These are phyloP conservation scores for Lepidurus apus DNA, from an alignment of 1,140 invertebrate species.

Conservation along the genomic window DNA sequence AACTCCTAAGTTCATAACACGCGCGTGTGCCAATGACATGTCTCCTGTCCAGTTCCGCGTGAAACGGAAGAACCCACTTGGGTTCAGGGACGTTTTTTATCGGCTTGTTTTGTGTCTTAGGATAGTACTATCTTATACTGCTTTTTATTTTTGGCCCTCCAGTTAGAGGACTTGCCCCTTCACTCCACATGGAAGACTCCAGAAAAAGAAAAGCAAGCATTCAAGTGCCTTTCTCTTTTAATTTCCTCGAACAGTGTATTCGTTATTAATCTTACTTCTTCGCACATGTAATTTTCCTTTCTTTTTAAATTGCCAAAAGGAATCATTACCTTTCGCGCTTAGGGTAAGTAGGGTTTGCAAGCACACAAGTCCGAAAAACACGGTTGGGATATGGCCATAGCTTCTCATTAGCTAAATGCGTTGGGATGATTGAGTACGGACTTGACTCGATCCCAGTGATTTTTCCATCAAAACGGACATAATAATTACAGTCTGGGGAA, in stretches of 20 bases:
- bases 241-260: neutral
- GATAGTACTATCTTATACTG: neutral
- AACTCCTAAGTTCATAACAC: neutral
- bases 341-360: no score
- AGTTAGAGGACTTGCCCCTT: neutral
- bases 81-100: neutral
- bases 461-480: no score
- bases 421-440: no score
- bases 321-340: no score
- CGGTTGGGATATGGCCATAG: no score
- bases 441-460: no score
- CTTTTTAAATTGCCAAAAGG: neutral
- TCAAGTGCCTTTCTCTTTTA: neutral
- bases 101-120: neutral
- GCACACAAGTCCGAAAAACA: no score
- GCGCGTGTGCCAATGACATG: neutral
- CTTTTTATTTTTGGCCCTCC: neutral
- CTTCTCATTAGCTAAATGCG: no score
- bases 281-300: neutral
- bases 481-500: no score
- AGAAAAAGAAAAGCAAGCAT: neutral
- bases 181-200: neutral
- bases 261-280: neutral
- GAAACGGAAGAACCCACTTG: constrained; percentile 18
- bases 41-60: constrained; percentile 17